Conservation (phyloP, 2,113 vertebrate genomes). For the Pontoporia blainvillei region DNA sequence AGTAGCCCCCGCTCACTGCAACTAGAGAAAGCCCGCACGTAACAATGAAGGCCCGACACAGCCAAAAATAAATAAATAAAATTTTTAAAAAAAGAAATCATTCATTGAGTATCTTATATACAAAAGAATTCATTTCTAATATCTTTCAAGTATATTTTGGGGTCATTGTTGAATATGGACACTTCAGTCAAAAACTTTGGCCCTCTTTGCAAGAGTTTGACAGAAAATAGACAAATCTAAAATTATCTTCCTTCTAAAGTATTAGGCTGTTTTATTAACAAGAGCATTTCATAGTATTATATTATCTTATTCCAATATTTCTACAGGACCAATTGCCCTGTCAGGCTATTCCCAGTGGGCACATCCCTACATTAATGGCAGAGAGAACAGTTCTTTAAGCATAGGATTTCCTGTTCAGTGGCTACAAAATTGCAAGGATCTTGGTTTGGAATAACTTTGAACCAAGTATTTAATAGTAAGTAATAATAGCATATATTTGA, state of each 20-base stretch:
- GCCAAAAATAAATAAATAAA: too few relatives aligned
- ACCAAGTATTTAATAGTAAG: constrained; percentile 23
- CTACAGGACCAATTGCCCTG: not conserved
- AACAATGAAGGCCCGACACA: too few relatives aligned
- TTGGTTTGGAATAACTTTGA: constrained; percentile 45
- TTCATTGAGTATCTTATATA: not conserved
- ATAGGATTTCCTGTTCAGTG: constrained; percentile 57
- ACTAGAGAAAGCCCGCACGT: too few relatives aligned
- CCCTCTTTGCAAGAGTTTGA: not conserved
- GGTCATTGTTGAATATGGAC: not conserved
- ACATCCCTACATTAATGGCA: not conserved
- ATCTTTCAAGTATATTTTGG: not conserved
- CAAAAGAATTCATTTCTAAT: constrained; percentile 25
- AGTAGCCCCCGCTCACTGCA: too few relatives aligned
- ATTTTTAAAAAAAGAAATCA: not conserved
- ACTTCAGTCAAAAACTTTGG: not conserved
- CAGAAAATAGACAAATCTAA: constrained; percentile 1
- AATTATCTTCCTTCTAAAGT: not conserved
- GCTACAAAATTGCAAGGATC: constrained; percentile 29
- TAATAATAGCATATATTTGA: constrained; percentile 34
- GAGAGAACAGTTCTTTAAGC: constrained; percentile 55
- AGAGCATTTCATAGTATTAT: not conserved
- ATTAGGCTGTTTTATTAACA: not conserved
- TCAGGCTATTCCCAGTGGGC: not conserved
- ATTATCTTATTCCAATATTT: constrained; percentile 31